These are phyloP conservation scores for Nasonovia ribisnigri DNA, from an alignment of 2,888 invertebrate species.

Conservation along the genomic window DNA sequence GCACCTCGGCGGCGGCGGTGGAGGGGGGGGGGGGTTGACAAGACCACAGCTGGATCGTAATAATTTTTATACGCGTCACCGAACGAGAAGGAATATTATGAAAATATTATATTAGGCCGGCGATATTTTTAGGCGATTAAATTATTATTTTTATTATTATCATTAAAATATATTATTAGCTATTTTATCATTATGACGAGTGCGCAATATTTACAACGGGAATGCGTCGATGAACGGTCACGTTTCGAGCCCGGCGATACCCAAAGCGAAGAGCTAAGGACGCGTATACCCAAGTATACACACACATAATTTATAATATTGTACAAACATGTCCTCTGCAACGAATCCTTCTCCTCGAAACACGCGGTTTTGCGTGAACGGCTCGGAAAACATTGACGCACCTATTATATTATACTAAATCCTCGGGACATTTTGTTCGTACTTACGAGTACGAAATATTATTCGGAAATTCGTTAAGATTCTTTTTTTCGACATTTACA, in stretches of 20 bases:
- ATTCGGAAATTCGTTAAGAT: neutral
- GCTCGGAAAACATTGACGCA: neutral
- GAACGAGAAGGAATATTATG: neutral
- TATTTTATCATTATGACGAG: neutral
- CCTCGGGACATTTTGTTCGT: neutral
- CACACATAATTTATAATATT: neutral
- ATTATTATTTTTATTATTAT: neutral
- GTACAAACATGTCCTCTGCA: neutral
- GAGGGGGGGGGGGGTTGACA: no score
- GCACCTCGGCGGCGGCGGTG: no score
- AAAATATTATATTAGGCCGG: neutral
- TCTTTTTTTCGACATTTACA: neutral
- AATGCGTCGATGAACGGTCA: neutral
- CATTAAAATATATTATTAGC: neutral
- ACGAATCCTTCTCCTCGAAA: neutral
- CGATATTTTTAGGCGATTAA: neutral
- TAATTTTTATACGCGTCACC: neutral
- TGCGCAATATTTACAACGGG: neutral
- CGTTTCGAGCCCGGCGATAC: neutral
- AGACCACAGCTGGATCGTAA: neutral
- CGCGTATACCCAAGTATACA: neutral
- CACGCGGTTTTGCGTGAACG: neutral
- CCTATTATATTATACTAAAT: neutral
- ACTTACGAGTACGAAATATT: neutral
- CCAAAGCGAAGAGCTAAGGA: neutral